Base-by-base conservation (phyloP, 1,140 invertebrate genomes). In the Atta colombica region DNA sequence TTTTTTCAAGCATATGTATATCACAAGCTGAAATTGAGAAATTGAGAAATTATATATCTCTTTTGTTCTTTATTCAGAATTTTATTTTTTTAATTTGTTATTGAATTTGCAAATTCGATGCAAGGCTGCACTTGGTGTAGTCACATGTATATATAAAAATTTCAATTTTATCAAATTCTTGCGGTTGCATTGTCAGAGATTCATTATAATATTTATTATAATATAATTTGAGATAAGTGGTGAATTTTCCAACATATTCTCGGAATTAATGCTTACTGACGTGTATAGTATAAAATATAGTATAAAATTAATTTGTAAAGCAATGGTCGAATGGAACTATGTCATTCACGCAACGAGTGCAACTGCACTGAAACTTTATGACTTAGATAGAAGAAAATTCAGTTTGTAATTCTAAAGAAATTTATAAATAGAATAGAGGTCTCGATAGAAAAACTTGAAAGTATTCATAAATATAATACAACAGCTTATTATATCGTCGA, bases 321-420 rank as follows among this genome's bases (percentile, higher is more conserved):
- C 60, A 66, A 21, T 66, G 10, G 45, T 51, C 39, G 16, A 63
- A 77, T 77, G 10, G 21, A 21, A 65, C 16, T n/a, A 6, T 25
- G 60, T 18, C 39, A 28, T 65, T 16, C 75, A 8, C 39, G 5
- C 28, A 21, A 18, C 18, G 35, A 39, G 77, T 78, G 45, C 77
- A 65, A 78, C 25, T 66, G 77, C 16, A 78, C 77, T 51, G 45
- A 45, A 31, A 16, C 45, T 78, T 10, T 18, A 63, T 63, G 60
- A 78, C 12, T 25, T 78, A 21, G 58, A 77, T 16, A 63, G 35
- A 61, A 45, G 18, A 4, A 45, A 45, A 60, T 8, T 10, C 4
- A 18, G 8, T 39, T 39, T 8, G 7, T 6, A 60, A 61, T 77
- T 21, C 25, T 61, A 45, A 58, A 61, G 4, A 16, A 3, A 28